These are phyloP conservation scores for Balaeniceps rex DNA, from an alignment of 2,113 vertebrate genomes.

Conservation along the genomic window DNA sequence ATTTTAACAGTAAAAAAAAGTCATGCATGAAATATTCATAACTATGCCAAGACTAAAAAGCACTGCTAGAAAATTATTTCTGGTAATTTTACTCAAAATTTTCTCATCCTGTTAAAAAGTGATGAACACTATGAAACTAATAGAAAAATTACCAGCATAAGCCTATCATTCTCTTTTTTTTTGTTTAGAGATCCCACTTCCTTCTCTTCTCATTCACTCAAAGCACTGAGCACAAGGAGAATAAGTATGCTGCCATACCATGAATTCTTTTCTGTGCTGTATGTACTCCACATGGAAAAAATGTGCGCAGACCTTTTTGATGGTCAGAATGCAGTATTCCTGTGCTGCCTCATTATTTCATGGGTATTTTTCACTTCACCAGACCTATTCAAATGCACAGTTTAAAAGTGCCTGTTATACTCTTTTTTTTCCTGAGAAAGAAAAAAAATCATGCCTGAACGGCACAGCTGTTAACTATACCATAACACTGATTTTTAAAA, in stretches of 20 bases:
- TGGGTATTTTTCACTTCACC: background rate
- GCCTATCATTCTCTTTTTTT: background rate
- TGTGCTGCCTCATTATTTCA: constrained; percentile 3
- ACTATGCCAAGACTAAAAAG: background rate
- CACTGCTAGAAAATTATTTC: background rate
- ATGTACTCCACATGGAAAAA: background rate
- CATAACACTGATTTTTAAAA: background rate
- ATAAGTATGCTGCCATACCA: background rate
- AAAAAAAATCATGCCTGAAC: background rate
- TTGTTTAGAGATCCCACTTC: background rate
- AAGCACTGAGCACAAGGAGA: background rate
- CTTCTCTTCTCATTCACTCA: background rate
- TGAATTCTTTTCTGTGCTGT: background rate
- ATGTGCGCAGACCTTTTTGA: background rate
- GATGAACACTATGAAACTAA: background rate
- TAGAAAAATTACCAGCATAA: background rate
- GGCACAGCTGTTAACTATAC: background rate
- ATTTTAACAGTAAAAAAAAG: background rate
- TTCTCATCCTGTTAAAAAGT: background rate
- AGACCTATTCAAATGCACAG: background rate
- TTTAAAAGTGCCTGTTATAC: background rate
- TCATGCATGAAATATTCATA: background rate
- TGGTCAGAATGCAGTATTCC: background rate
- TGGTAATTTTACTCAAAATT: background rate
- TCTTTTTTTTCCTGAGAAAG: background rate